Evolutionary conservation across 2,113 vertebrate genomes (phyloP), one percentile per base, ranked within the genome.

Genomic region (Cyrtonyx montezumae): DNA sequence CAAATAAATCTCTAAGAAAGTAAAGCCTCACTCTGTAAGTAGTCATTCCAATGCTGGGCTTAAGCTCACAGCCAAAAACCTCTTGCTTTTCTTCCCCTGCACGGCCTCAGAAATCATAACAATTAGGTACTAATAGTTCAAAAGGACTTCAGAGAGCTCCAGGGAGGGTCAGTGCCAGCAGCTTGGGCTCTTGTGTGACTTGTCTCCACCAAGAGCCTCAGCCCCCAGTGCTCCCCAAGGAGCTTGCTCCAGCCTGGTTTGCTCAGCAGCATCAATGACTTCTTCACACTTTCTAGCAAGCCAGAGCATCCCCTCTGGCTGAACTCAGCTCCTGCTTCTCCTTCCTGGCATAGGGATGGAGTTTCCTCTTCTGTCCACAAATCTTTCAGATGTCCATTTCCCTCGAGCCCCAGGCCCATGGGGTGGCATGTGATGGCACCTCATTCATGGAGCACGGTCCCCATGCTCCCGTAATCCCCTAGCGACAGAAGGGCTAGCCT

Each of bases 1-100:
- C 94, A 94, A 95, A 94, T 84, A 94, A 91, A 94, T 73, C 81
- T 83, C 70, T 53, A 82, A 86, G 48, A 87, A 91, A 55, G 53
- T 82, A 68, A 91, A 96, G 70, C n/a, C 68, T 78, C 67, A 43
- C 79, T 94, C 82, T 90, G 65, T 83, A 79, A 94, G 76, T 84
- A 59, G 19, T 68, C 78, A 43, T 90, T 92, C 73, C 79, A 85
- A 13, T 17, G 18, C 7, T 48, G 82, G 76, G 23, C 51, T 93
- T 74, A 80, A 0, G 9, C 43, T 89, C 32, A 65, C 1, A 13
- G 93, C 82, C 87, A 92, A 91, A 93, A 80, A 20, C 5, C 49
- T 90, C 94, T 94, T 68, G 30, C 68, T 56, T 79, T 87, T 68
- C 90, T 89, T 49, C 34, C 32, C 26, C 74, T 59, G 70, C 55